These are phyloP conservation scores for Kryptolebias ocellatus DNA, from an alignment of 2,797 vertebrate genomes.

Conservation along the genomic window DNA sequence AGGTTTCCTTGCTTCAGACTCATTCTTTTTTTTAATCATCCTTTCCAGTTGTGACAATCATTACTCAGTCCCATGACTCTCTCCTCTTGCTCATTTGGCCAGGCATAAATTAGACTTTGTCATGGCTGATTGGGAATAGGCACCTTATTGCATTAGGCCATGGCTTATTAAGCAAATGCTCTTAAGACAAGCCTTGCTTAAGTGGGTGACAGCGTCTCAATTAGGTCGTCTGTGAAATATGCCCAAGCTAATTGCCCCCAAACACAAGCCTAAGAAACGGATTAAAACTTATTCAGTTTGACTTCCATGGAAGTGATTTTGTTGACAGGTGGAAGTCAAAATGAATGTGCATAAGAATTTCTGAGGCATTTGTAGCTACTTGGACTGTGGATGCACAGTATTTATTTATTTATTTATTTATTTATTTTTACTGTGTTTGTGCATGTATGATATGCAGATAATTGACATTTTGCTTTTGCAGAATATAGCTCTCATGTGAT, in stretches of 20 bases:
- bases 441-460: conserved; percentile 19
- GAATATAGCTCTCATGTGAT: conserved; percentile 40
- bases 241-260: conserved; percentile 73
- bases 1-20: conserved; percentile 28
- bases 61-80: conserved; percentile 56
- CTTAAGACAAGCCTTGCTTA: conserved; percentile 83
- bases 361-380: conserved; percentile 43
- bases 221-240: conserved; percentile 80
- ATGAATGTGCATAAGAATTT: conserved; percentile 30
- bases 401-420: conserved; percentile 19
- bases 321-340: conserved; percentile 61
- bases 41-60: conserved; percentile 54
- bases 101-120: conserved; percentile 82
- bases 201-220: conserved; percentile 82
- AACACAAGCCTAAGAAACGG: conserved; percentile 56
- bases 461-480: conserved; percentile 6
- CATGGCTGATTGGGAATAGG: conserved; percentile 84
- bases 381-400: conserved; percentile 23
- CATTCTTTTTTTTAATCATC: conserved; percentile 28
- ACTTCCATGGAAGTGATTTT: conserved; percentile 62
- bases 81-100: conserved; percentile 65
- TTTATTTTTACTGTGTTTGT: background rate
- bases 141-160: conserved; percentile 85
- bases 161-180: conserved; percentile 84
- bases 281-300: conserved; percentile 61